These are phyloP conservation scores for Trissolcus basalis DNA, from an alignment of 1,140 invertebrate genomes.

Conservation along the genomic window DNA sequence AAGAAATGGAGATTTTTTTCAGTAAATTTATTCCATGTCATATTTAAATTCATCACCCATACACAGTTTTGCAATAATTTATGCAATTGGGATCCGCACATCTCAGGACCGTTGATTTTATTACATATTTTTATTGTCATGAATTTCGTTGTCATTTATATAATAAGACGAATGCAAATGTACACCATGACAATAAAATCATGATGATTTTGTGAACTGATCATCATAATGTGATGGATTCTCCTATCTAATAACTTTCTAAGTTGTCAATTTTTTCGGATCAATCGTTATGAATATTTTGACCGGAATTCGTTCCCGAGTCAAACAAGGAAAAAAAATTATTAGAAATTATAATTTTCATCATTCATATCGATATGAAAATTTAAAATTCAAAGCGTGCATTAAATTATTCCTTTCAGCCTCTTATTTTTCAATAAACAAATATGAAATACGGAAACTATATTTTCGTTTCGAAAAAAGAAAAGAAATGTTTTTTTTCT, in stretches of 20 bases:
- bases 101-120: no score
- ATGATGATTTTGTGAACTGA: constrained; percentile 11
- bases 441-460: background rate
- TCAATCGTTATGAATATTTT: constrained; percentile 36
- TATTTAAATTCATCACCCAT: no score
- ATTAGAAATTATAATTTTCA: constrained; percentile 46
- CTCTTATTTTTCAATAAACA: no score
- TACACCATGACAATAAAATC: constrained; percentile 16
- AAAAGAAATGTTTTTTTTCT: background rate
- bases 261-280: constrained; percentile 28
- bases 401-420: no score
- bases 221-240: constrained; percentile 26
- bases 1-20: no score
- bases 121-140: no score
- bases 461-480: background rate
- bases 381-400: constrained; percentile 4
- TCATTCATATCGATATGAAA: constrained; percentile 4
- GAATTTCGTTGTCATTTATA: no score
- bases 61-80: no score
- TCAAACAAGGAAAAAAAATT: constrained; percentile 26
- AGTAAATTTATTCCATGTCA: no score
- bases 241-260: constrained; percentile 29
- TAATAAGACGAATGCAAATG: background rate
- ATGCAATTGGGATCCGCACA: no score
- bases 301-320: constrained; percentile 24